Evolutionary conservation across 2,797 vertebrate species (phyloP).

Genomic region (Columba guinea): DNA sequence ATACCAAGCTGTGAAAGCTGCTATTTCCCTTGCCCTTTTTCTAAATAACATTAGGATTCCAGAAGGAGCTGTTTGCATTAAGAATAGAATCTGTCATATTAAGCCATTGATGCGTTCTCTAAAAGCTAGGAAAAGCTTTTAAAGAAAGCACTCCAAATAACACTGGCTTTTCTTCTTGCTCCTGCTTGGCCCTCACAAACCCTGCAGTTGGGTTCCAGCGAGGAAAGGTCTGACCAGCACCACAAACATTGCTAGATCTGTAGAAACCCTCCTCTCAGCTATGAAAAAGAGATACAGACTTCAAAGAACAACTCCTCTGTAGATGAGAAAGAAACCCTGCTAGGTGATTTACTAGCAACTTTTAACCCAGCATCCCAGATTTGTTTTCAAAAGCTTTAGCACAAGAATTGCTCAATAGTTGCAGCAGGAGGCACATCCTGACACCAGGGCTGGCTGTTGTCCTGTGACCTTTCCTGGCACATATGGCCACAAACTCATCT

Average conservation of each 20-base stretch:
- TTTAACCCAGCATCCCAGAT: background rate
- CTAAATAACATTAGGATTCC: slow-evolving; percentile 22
- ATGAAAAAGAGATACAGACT: background rate
- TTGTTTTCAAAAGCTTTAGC: background rate
- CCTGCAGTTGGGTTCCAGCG: background rate
- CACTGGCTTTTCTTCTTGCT: background rate
- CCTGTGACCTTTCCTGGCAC: background rate
- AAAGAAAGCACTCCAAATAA: background rate
- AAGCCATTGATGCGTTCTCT: background rate
- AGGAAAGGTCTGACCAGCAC: background rate
- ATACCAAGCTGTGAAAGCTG: slow-evolving; percentile 58
- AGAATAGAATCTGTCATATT: slow-evolving; percentile 54
- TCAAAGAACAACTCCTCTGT: background rate
- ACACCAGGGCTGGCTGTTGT: background rate
- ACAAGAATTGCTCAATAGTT: too few species aligned
- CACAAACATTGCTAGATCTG: background rate
- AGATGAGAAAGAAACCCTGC: background rate
- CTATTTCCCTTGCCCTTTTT: slow-evolving; percentile 33
- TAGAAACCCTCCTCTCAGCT: background rate
- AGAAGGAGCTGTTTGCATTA: slow-evolving; percentile 45
- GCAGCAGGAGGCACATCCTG: background rate
- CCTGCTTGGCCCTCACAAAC: background rate
- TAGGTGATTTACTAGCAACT: background rate
- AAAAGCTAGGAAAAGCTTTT: background rate
- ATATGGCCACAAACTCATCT: background rate